Base-by-base conservation (phyloP, 2,797 vertebrate species). In the Sebastes glaucus region DNA sequence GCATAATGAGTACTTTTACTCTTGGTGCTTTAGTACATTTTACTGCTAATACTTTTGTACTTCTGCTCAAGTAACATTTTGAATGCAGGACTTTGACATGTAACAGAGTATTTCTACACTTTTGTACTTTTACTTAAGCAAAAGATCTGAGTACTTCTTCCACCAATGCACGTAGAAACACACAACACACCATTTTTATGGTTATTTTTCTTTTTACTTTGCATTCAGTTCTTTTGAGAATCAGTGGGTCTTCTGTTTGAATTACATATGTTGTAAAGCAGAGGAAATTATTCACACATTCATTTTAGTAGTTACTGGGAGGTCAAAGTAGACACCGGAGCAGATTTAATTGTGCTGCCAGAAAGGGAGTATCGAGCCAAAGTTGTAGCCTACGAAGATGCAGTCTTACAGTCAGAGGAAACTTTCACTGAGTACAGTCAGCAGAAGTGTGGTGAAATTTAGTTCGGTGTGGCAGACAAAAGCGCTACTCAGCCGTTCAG, bases 131-230 rank as follows among this genome's bases (percentile, higher is more conserved):
- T 62, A 42, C 60, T 62, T 32, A 33, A 11, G 9, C n/a, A 61
- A 33, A 33, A 33, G 18, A 2, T 32, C 20, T 4, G 8, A 62
- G 32, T 62, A 62, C 30, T 62, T 62, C 11, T 22, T 35, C 32
- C 60, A 22, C 30, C 30, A 6, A 7, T n/a, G 10, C 18, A 30
- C 1, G 0, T 52, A 52, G 18, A 28, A 18, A 46, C 20, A 27
- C 11, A 20, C 11, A 33, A 14, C 27, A 53, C 4, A 32, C 18
- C 20, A 27, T 11, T 30, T 25, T 20, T 20, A 52, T 14, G 46
- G 18, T 33, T 28, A 0, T 46, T 46, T 46, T 46, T 11, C 8
- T 20, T 60, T 0, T 30, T 30, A 20, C 0, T 30, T 60, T 28
- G 42, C 42, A 46, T 46, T 46, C 16, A 60, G 9, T 18, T 20